Conservation (phyloP, 2,797 vertebrate species). For the Emys orbicularis region DNA sequence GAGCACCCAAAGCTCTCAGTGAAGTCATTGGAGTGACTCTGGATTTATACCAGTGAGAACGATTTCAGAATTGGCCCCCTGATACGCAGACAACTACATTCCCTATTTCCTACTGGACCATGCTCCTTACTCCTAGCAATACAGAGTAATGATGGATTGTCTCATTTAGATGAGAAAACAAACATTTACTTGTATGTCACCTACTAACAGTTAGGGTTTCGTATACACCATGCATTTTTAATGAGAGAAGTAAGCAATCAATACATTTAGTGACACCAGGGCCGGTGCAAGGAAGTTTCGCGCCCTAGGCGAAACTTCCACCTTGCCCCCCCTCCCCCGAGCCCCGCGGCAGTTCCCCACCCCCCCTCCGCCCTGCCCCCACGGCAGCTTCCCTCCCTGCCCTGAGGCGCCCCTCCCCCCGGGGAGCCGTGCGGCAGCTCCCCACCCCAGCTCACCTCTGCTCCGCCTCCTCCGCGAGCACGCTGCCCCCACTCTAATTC, state of each 20-base stretch:
- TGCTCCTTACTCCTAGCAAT: background rate
- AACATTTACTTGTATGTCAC: background rate
- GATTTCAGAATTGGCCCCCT: background rate
- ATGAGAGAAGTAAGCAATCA: background rate
- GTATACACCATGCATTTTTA: background rate
- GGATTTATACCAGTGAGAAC: background rate
- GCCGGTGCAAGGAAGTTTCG: no score
- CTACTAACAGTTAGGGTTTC: background rate
- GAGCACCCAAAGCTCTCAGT: background rate
- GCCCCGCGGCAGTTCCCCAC: no score
- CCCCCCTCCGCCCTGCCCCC: no score
- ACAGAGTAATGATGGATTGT: conserved; percentile 8
- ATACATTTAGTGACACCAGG: conserved; percentile 19
- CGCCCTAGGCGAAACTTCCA: no score
- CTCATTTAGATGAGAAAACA: conserved; percentile 14
- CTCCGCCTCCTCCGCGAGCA: no score
- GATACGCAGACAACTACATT: background rate
- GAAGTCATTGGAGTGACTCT: background rate
- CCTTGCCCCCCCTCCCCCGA: no score
- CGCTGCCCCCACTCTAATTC: no score
- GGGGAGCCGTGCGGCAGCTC: no score
- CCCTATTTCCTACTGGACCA: background rate
- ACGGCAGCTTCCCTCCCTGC: no score
- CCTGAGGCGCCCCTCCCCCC: no score
- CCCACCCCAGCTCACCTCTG: no score